Conservation (phyloP, 2,113 vertebrate species). For the Toxotes jaculatrix region DNA sequence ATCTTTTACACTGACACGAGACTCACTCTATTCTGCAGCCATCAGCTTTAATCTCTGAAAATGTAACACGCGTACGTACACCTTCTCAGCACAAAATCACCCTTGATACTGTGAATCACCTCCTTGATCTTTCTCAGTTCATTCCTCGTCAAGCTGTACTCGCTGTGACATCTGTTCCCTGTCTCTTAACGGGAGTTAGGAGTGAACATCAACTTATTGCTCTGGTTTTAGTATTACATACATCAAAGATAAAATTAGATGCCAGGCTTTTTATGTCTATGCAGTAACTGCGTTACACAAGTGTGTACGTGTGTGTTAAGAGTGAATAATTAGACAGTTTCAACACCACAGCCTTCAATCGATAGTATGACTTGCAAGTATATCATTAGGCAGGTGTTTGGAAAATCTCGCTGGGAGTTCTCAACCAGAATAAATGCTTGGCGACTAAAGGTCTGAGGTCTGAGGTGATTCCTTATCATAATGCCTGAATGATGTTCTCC, state of each 20-base stretch:
- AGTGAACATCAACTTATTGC: slow-evolving; percentile 25
- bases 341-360: neutral
- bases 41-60: slow-evolving; percentile 28
- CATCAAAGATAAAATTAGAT: slow-evolving; percentile 36
- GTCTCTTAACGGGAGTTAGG: slow-evolving; percentile 18
- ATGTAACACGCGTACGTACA: neutral
- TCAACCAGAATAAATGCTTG: neutral
- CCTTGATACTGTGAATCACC: slow-evolving; percentile 9
- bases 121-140: slow-evolving; percentile 15
- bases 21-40: slow-evolving; percentile 11
- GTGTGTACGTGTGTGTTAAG: neutral
- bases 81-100: slow-evolving; percentile 15
- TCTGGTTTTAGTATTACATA: slow-evolving; percentile 28
- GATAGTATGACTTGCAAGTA: neutral
- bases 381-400: slow-evolving; percentile 12
- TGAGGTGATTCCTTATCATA: neutral
- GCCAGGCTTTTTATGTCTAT: slow-evolving; percentile 19
- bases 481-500: neutral
- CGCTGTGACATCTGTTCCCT: slow-evolving; percentile 28
- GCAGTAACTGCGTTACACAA: neutral
- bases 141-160: neutral
- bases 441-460: neutral
- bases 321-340: slow-evolving; percentile 22
- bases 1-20: neutral
- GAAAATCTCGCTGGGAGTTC: neutral